Evolutionary conservation across 2,797 vertebrate species (phyloP).

Genomic region (Schizopygopsis pylzovi): DNA sequence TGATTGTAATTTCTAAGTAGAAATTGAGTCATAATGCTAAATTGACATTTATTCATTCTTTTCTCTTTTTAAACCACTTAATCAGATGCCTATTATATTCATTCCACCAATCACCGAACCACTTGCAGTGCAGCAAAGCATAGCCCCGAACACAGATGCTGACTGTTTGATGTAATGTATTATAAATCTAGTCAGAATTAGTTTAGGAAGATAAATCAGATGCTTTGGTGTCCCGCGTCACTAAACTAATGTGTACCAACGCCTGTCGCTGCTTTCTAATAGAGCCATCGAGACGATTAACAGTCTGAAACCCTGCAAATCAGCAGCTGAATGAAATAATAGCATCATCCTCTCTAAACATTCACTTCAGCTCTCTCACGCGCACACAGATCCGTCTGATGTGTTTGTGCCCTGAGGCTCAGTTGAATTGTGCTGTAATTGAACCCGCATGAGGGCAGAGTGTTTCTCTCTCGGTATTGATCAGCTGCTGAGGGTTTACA

Average conservation of each 20-base stretch:
- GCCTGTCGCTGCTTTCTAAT: not conserved
- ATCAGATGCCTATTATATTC: not conserved
- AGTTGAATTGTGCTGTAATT: conserved; percentile 38
- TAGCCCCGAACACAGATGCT: conserved; percentile 2
- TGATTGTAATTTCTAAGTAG: not conserved
- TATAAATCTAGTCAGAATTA: conserved; percentile 18
- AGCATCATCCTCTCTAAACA: conserved; percentile 2
- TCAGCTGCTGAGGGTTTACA: conserved; percentile 32
- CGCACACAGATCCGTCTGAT: conserved; percentile 11
- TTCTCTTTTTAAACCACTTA: not conserved
- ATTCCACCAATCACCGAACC: conserved; percentile 9
- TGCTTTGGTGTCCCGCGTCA: not conserved
- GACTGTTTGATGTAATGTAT: conserved; percentile 13
- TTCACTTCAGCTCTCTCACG: conserved; percentile 9
- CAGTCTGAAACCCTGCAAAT: conserved; percentile 1
- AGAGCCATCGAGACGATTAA: conserved; percentile 22
- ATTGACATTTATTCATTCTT: not conserved
- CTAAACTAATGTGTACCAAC: not conserved
- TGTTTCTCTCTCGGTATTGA: conserved; percentile 40
- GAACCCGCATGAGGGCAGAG: conserved; percentile 26
- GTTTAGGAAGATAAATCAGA: not conserved
- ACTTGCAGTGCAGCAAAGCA: not conserved
- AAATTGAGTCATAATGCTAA: not conserved
- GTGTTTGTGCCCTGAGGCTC: conserved; percentile 36
- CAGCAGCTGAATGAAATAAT: conserved; percentile 34